Evolutionary conservation across 2,797 vertebrate species (phyloP), one percentile per base, ranked within the genome.

Genomic region (Tinamus major): DNA sequence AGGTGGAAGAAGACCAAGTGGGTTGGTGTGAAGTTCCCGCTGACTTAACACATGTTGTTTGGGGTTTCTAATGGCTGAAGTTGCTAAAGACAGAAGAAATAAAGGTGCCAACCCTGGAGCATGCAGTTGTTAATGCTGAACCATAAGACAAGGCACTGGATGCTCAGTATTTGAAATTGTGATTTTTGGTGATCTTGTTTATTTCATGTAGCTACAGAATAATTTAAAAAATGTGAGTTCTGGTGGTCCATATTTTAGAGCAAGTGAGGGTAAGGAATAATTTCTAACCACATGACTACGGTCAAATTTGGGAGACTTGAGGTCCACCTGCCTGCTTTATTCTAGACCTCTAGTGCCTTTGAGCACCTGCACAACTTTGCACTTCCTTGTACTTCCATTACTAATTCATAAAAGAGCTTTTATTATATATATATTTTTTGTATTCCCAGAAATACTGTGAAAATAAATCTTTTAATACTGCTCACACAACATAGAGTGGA

Each of bases 251-350:
- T 56, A 58, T 51, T 87, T 84, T 46, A 29, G 74, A 56, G 39
- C 58, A 75, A 76, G 14, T 61, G 31, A 55, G 10, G 19, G 39
- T 24, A 51, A 53, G 29, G 51, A 77, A 26, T 62, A 58, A 35
- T 62, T 20, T 9, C 8, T 24, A 44, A 14, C 53, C 61, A 6
- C 0, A 1, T 37, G 58, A 1, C 0, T 51, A 41, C 12, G 16
- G 13, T 69, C n/a, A 19, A 41, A 65, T 72, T 39, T 72, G 49
- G 37, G 35, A 93, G 33, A 26, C 23, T 70, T 46, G 33, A 39
- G 14, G 39, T 92, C 8, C 10, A 41, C 9, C 55, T 74, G 7
- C 77, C 29, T 67, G 18, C 33, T 87, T 59, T 78, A 31, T 20
- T 65, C 0, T 2, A 44, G 9, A 19, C 23, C 81, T 87, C 11